phyloP scores from a whole-genome alignment of 2,113 vertebrate species.

The Corythornis vintsioides region DNA sequence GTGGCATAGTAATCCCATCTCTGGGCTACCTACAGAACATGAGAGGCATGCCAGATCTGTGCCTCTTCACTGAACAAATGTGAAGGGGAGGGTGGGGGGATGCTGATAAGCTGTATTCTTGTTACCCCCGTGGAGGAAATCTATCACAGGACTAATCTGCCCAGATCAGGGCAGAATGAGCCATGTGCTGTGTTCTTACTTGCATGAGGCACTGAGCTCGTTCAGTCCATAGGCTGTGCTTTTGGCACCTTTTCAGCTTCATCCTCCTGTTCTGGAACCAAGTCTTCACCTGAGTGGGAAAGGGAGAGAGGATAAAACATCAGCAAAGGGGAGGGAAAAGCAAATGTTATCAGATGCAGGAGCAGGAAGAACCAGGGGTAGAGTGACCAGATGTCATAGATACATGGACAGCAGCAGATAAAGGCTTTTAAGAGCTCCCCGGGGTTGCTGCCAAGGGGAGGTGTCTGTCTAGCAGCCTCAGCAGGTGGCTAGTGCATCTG shows the following conservation, averaged over 20 bases:
- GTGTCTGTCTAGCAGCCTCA: conserved; percentile 52
- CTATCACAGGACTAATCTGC: background rate
- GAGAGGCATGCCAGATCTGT: background rate
- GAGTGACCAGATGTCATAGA: conserved; percentile 24
- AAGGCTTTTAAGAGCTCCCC: background rate
- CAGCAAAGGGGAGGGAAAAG: background rate
- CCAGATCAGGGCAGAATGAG: background rate
- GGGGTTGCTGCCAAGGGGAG: background rate
- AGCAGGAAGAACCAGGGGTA: background rate
- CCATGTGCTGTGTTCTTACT: background rate
- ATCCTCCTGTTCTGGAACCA: conserved; percentile 89
- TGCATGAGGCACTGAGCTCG: conserved; percentile 36
- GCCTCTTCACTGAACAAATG: background rate
- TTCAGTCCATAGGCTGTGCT: conserved; percentile 75
- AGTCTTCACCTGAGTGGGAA: conserved; percentile 78
- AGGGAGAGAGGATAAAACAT: background rate
- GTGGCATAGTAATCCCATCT: background rate
- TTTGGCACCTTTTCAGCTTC: conserved; percentile 84
- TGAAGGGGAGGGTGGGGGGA: background rate
- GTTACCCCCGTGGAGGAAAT: background rate
- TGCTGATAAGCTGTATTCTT: rapidly evolving
- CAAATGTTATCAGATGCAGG: background rate
- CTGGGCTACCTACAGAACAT: background rate
- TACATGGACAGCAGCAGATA: background rate
- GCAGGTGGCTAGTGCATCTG: conserved; percentile 26